Conservation (phyloP, 2,797 vertebrate species). For the Phrynocephalus forsythii region DNA sequence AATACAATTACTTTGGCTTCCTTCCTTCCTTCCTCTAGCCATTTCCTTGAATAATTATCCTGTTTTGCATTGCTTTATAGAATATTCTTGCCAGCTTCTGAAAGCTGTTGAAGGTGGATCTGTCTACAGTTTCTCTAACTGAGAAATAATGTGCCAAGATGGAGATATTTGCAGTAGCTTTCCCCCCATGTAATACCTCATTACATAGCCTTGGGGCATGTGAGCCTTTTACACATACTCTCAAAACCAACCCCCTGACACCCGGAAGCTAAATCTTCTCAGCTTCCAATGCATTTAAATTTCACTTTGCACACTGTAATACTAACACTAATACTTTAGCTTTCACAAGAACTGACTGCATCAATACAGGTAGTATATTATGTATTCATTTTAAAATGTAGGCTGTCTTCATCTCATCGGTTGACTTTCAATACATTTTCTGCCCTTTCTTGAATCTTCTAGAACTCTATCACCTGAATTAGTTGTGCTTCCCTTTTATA, state of each 20-base stretch:
- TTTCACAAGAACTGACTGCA: constrained; percentile 47
- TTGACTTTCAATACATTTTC: constrained; percentile 22
- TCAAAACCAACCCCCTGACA: constrained; percentile 66
- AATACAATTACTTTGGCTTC: no score
- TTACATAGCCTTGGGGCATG: constrained; percentile 67
- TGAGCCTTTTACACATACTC: constrained; percentile 63
- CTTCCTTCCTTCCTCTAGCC: no score
- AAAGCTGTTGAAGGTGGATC: constrained; percentile 62
- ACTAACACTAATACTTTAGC: constrained; percentile 54
- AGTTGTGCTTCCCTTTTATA: constrained; percentile 14
- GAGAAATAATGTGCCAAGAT: constrained; percentile 49
- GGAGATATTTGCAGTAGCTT: constrained; percentile 54
- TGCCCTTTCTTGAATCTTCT: constrained; percentile 14
- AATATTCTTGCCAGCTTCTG: constrained; percentile 64
- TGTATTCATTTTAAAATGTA: constrained; percentile 48
- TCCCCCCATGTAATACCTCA: constrained; percentile 54
- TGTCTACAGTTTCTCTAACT: constrained; percentile 67
- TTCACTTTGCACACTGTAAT: constrained; percentile 67
- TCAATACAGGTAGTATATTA: constrained; percentile 27
- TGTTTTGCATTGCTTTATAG: constrained; percentile 43
- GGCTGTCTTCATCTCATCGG: neutral
- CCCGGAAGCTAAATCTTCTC: constrained; percentile 42
- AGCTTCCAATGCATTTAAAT: constrained; percentile 67
- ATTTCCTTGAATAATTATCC: no score
- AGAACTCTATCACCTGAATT: neutral